These are phyloP conservation scores for Cygnus olor DNA, from an alignment of 2,797 vertebrate genomes.

Conservation along the genomic window DNA sequence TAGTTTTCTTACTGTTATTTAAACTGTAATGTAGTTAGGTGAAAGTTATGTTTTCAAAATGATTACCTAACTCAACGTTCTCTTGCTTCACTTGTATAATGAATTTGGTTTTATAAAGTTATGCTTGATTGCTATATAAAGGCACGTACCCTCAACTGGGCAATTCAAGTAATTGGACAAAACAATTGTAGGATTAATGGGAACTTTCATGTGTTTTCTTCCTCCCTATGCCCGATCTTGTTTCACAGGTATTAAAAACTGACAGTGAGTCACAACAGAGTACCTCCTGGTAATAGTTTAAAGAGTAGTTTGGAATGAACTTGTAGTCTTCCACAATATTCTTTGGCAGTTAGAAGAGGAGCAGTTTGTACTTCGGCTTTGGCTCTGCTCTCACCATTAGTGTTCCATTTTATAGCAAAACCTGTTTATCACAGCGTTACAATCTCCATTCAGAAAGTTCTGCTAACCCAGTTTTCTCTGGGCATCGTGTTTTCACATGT, in stretches of 20 bases:
- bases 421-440: not conserved
- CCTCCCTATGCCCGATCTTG: not conserved
- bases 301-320: not conserved
- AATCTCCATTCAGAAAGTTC: not conserved
- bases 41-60: not conserved
- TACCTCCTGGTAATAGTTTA: not conserved
- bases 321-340: not conserved
- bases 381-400: not conserved
- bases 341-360: not conserved
- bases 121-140: not conserved
- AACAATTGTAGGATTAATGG: not conserved
- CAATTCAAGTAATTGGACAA: not conserved
- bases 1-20: not conserved
- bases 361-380: not conserved
- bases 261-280: not conserved
- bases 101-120: not conserved
- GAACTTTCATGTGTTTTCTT: not conserved
- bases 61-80: not conserved
- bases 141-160: not conserved
- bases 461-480: not conserved
- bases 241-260: not conserved
- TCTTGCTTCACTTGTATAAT: not conserved
- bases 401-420: not conserved
- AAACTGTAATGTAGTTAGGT: not conserved
- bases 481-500: not conserved